Evolutionary conservation across 2,888 invertebrate genomes (phyloP).

Genomic region (Microplitis deprimator): DNA sequence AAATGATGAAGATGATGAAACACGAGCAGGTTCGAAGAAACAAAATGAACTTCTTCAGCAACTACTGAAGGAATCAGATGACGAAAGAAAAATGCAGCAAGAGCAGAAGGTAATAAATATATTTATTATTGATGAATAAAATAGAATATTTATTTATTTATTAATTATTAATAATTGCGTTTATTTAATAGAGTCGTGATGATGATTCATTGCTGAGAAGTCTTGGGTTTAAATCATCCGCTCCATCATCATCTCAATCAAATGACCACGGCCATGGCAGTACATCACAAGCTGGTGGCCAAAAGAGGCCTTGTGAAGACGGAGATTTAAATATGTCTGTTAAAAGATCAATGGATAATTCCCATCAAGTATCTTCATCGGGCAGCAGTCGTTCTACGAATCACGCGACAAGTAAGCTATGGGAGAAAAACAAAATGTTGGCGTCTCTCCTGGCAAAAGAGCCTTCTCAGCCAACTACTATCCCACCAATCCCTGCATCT

Average conservation of each 20-base stretch:
- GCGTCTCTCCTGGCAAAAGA: conserved; percentile 86
- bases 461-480: conserved; percentile 78
- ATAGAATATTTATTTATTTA: neutral
- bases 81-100: conserved; percentile 68
- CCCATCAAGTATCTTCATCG: conserved; percentile 70
- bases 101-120: conserved; percentile 62
- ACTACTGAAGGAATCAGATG: conserved; percentile 75
- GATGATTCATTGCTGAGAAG: conserved; percentile 74
- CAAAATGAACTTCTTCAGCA: conserved; percentile 77
- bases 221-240: conserved; percentile 73
- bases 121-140: neutral
- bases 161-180: conserved; percentile 9
- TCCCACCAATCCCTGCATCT: conserved; percentile 77
- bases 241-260: conserved; percentile 75
- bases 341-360: conserved; percentile 71
- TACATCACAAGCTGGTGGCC: conserved; percentile 66
- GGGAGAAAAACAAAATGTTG: conserved; percentile 88
- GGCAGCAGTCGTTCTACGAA: conserved; percentile 59
- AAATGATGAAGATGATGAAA: conserved; percentile 82
- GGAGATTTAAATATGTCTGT: conserved; percentile 73
- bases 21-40: conserved; percentile 75
- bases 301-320: conserved; percentile 79
- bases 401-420: conserved; percentile 78
- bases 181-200: conserved; percentile 65
- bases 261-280: conserved; percentile 66